phyloP scores from a whole-genome alignment of 1,140 invertebrate genomes.

The Cyclina sinensis region DNA sequence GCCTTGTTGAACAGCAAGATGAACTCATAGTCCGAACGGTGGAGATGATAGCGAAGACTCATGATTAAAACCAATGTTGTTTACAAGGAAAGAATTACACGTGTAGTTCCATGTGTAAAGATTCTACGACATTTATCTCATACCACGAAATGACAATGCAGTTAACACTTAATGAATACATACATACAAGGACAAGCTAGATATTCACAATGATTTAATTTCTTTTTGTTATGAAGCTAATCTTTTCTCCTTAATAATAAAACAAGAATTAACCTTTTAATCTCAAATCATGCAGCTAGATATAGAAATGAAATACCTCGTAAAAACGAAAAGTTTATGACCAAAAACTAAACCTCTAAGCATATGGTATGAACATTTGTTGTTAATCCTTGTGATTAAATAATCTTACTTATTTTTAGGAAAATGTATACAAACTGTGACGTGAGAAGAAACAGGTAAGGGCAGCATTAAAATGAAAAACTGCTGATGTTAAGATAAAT shows the following conservation, averaged over 20 bases:
- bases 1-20: conserved; percentile 88
- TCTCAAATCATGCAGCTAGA: not conserved
- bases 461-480: too few relatives aligned
- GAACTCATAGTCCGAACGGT: conserved; percentile 70
- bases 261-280: not conserved
- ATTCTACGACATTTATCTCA: too few relatives aligned
- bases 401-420: too few relatives aligned
- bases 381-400: not conserved
- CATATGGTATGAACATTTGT: not conserved
- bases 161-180: too few relatives aligned
- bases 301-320: not conserved
- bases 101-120: too few relatives aligned
- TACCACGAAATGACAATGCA: too few relatives aligned
- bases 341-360: not conserved
- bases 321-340: not conserved
- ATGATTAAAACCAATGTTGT: not conserved
- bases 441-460: too few relatives aligned
- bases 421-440: too few relatives aligned
- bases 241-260: not conserved
- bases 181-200: too few relatives aligned
- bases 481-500: too few relatives aligned
- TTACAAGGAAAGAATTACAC: too few relatives aligned
- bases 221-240: not conserved
- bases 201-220: not conserved
- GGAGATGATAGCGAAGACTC: not conserved